Evolutionary conservation across 2,797 vertebrate genomes (phyloP).

Genomic region (Rhinichthys osculus): DNA sequence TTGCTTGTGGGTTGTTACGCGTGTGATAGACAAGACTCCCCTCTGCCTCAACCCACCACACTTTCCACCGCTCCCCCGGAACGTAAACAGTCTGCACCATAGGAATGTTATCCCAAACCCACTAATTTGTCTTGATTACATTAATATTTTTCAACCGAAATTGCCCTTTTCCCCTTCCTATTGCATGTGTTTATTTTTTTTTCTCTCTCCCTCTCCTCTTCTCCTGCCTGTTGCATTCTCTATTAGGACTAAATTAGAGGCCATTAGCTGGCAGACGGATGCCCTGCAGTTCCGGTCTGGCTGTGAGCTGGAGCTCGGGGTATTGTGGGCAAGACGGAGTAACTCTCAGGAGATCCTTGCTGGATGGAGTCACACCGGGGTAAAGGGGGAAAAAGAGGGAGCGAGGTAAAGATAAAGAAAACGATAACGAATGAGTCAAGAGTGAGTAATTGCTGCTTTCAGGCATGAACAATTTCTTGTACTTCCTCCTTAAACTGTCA

Average conservation of each 20-base stretch:
- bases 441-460: slow-evolving; percentile 49
- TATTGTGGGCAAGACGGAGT: slow-evolving; percentile 52
- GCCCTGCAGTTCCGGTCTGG: slow-evolving; percentile 73
- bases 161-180: slow-evolving; percentile 81
- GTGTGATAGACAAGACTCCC: slow-evolving; percentile 40
- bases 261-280: slow-evolving; percentile 79
- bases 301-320: slow-evolving; percentile 59
- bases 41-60: slow-evolving; percentile 53
- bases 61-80: slow-evolving; percentile 61
- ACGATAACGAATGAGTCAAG: slow-evolving; percentile 33
- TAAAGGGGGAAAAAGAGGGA: slow-evolving; percentile 17
- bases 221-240: slow-evolving; percentile 70
- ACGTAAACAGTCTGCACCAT: slow-evolving; percentile 73
- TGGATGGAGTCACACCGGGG: slow-evolving; percentile 8
- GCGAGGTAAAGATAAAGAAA: slow-evolving; percentile 36
- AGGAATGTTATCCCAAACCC: slow-evolving; percentile 78
- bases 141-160: slow-evolving; percentile 82
- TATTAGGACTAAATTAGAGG: slow-evolving; percentile 78
- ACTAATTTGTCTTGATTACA: slow-evolving; percentile 82
- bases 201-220: slow-evolving; percentile 62
- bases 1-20: slow-evolving; percentile 29
- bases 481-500: slow-evolving; percentile 44
- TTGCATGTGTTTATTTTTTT: slow-evolving; percentile 77
- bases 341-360: slow-evolving; percentile 51
- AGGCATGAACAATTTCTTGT: slow-evolving; percentile 43